Evolutionary conservation across 2,113 vertebrate species (phyloP), one percentile per base, ranked within the genome.

Genomic region (Talpa occidentalis): DNA sequence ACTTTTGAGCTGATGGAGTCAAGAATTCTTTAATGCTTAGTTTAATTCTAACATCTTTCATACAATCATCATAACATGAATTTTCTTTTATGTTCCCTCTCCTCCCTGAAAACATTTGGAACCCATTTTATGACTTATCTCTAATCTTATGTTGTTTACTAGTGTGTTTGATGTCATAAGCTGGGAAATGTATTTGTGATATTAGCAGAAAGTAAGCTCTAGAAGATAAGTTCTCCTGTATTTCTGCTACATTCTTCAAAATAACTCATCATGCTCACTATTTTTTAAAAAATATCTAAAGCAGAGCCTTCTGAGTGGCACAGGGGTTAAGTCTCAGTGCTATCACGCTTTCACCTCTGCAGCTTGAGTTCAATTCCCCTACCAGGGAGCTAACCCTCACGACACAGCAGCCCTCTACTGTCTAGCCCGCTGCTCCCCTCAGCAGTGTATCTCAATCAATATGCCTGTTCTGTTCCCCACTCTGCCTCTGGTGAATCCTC

Each of bases 1-100:
- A 12, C 5, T 89, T 94, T 94, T 91, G 16, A 66, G 60, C 14
- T 85, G 35, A 94, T 40, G 16, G 76, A 44, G 47, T 60, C 26
- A 90, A 96, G 15, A 64, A 64, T 62, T 93, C 52, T 69, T 86
- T 77, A 91, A 73, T 42, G 47, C 37, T 90, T 85, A 66, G 32
- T 49, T 72, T 81, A 88, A 72, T 64, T 62, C 5, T 15, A 83
- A 79, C 35, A 14, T 30, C 91, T 69, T 69, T 93, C 19, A 78
- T 35, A 88, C 44, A 81, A 6, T 86, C 40, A 82, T 44, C 15
- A 66, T 32, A 86, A 42, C 10, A 70, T 40, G n/a, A 87, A 73
- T 80, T 90, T 3, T 80, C 21, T 83, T 86, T 96, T 91, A 84
- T 93, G 69, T 74, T 62, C 67, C 16, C 47, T 10, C 2, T 26